Evolutionary conservation across 2,888 invertebrate genomes (phyloP), one percentile per base, ranked within the genome.

Genomic region (Chymomyza fuscimana): DNA sequence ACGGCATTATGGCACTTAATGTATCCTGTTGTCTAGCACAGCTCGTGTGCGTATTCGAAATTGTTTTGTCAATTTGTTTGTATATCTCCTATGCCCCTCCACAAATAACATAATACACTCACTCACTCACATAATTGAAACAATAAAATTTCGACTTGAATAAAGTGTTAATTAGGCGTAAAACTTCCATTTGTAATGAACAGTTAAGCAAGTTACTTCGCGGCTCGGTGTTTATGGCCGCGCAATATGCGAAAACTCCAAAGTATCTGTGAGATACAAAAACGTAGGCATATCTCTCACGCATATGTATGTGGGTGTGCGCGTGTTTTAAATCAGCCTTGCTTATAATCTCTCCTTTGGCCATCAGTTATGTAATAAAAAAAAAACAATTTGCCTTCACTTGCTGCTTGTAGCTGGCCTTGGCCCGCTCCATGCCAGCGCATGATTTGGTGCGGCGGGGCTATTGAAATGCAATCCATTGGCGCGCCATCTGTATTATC

Each of bases 131-230:
- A 77, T 82, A 85, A 81, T 81, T 77, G 77, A 77, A 78, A 82
- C 86, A 87, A 88, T 87, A 86, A 87, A 86, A 87, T 79, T 79
- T 63, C 63, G 72, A 71, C 74, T 72, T 75, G 76, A 77, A 79
- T 78, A 80, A 86, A 86, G 89, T 88, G 86, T 83, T 87, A 87
- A 86, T 88, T 87, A 76, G 80, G 83, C 86, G 83, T 85, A 88
- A 84, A 81, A 76, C 77, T 73, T 72, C 60, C 70, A 69, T 69
- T 72, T 72, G 61, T 70, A 73, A 86, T 82, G 78, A 77, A 87
- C 78, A 71, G 58, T 66, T 62, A 73, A 72, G 63, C 56, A 69
- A 58, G 29, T 16, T 25, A 12, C 22, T 25, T 9, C 68, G 68
- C 54, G 7, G 19, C 64, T 67, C 79, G 51, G 76, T 79, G 87